Percentiles rank a stretch among this genome's conserved stretches.
These are phyloP conservation scores for Tiliqua scincoides DNA, from an alignment of 2,113 vertebrate genomes.

Conservation along the genomic window DNA sequence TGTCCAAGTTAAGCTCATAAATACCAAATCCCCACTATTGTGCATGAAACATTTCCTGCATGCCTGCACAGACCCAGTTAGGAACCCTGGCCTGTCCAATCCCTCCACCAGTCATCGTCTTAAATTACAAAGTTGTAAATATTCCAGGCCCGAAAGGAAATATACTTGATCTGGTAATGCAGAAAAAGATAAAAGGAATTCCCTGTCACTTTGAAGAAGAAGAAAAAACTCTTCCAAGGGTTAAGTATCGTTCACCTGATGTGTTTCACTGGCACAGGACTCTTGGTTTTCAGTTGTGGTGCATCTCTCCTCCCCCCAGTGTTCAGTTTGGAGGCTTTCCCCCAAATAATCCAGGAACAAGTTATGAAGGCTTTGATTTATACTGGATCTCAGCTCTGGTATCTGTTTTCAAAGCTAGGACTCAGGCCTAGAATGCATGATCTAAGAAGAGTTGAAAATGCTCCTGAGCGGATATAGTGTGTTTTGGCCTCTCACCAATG, in stretches of 20 bases:
- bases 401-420: background rate
- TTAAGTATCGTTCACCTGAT: background rate
- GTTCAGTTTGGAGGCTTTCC: background rate
- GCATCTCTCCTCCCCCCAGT: background rate
- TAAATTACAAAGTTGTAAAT: conserved; percentile 27
- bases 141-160: conserved; percentile 3
- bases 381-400: too few species aligned
- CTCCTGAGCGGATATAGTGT: background rate
- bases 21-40: conserved; percentile 53
- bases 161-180: background rate
- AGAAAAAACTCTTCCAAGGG: background rate
- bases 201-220: accelerated
- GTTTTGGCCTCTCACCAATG: background rate
- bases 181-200: background rate
- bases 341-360: background rate
- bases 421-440: background rate
- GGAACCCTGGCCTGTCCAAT: conserved; percentile 17
- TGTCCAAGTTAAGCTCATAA: conserved; percentile 61
- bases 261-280: background rate
- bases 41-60: conserved; percentile 48
- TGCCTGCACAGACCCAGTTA: conserved; percentile 34
- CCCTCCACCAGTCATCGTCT: background rate
- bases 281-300: background rate
- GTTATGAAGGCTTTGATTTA: background rate
- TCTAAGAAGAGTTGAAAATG: background rate